Conservation (phyloP, 2,888 invertebrate species). For the Chouioia cunea region DNA sequence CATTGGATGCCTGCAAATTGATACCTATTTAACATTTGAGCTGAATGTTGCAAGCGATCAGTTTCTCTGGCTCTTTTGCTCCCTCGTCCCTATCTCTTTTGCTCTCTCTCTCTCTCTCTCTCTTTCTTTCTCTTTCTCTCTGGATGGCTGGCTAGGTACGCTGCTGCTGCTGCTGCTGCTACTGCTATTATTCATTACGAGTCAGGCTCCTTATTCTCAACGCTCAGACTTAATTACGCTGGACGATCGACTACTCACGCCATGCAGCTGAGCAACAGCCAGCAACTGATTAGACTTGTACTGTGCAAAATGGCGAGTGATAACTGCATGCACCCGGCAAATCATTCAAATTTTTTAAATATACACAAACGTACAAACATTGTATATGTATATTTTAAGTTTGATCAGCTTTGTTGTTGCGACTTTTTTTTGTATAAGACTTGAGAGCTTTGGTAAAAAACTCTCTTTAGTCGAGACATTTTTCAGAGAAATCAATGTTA, state of each 20-base stretch:
- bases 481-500: no score
- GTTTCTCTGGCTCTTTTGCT: constrained; percentile 48
- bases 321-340: not conserved
- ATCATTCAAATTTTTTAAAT: no score
- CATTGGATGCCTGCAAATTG: constrained; percentile 63
- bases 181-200: constrained; percentile 53
- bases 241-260: not conserved
- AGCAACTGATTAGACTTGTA: no score
- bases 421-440: no score
- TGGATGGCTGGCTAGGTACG: not conserved
- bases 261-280: no score
- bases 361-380: no score
- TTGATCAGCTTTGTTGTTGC: no score
- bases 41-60: constrained; percentile 66
- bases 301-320: constrained; percentile 13
- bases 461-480: no score
- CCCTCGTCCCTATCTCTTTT: constrained; percentile 10
- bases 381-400: no score
- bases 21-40: constrained; percentile 68
- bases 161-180: constrained; percentile 15
- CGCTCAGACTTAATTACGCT: constrained; percentile 66
- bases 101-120: constrained; percentile 17
- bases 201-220: constrained; percentile 51
- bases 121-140: constrained; percentile 16
- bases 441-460: no score